phyloP scores from a whole-genome alignment of 2,113 vertebrate species.

The Panthera tigris region DNA sequence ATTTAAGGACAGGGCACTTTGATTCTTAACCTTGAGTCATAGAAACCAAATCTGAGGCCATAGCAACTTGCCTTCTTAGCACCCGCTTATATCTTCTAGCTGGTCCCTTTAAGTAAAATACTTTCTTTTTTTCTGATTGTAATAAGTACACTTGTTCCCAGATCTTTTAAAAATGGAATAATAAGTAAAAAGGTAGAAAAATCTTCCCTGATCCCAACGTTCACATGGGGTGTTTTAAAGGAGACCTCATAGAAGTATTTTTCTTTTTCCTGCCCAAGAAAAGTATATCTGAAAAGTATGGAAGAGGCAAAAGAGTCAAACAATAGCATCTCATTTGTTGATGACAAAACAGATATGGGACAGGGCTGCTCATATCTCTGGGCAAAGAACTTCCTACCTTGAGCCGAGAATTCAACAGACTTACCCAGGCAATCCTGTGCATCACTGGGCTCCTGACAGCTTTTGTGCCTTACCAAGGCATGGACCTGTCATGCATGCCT shows the following conservation, averaged over 20 bases:
- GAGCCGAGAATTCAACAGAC: background rate
- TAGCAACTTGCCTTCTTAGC: background rate
- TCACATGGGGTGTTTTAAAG: background rate
- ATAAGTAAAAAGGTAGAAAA: background rate
- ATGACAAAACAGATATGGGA: background rate
- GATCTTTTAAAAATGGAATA: background rate
- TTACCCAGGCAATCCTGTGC: background rate
- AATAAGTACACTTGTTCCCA: background rate
- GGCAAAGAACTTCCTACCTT: background rate
- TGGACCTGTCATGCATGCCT: accelerated
- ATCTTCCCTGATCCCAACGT: no score
- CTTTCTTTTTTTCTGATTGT: background rate
- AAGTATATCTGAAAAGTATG: background rate
- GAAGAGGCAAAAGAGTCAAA: background rate
- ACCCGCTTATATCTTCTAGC: background rate
- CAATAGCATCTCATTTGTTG: background rate
- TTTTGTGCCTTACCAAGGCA: background rate
- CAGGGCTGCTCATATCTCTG: background rate
- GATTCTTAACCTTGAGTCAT: background rate
- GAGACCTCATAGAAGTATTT: background rate
- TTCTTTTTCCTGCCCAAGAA: background rate
- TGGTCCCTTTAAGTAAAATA: background rate
- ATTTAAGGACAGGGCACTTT: background rate
- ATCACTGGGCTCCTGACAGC: background rate
- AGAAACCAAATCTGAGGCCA: background rate